Evolutionary conservation across 2,113 vertebrate species (phyloP), one percentile per base, ranked within the genome.

Genomic region (Cyprinus carpio): DNA sequence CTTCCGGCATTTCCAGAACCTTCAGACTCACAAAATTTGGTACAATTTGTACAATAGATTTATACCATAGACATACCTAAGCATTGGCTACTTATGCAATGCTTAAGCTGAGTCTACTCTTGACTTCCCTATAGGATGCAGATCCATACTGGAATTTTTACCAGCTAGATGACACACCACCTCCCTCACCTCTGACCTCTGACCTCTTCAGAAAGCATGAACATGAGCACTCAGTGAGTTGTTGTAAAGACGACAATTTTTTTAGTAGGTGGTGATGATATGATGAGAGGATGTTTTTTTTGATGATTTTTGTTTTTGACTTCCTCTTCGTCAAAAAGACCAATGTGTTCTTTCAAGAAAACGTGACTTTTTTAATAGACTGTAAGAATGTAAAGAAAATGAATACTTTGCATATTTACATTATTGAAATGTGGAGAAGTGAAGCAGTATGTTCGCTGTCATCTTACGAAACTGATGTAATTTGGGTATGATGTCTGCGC

Each of bases 171-270:
- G 69, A 49, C 29, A 60, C 16, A 60, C 6, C 20, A 4, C 29
- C 58, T 1, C 34, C n/a, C 18, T 25, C 62, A 12, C 62, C 7
- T 8, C 15, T 54, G 64, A 84, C 81, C 79, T 25, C 64, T 49
- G 72, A 82, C 46, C 25, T 81, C 81, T 29, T 74, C 69, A 74
- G 75, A 29, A 69, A 15, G 0, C 76, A 60, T 79, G 76, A 79
- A 31, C 76, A 40, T 40, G 4, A 37, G 12, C 12, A 4, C 54
- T 37, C 54, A 25, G 76, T 62, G 20, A 79, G 54, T n/a, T n/a
- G n/a, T n/a, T 78, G 31, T 78, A 54, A 60, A 60, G 25, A 78
- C 1, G 20, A 60, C 10, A 29, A 25, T 1, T 15, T 4, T 37
- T 34, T 76, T 9, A 76, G 16, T 8, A 78, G 11, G 29, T 60